phyloP scores from a whole-genome alignment of 2,113 vertebrate genomes.

The Rhynchopsitta pachyrhyncha region DNA sequence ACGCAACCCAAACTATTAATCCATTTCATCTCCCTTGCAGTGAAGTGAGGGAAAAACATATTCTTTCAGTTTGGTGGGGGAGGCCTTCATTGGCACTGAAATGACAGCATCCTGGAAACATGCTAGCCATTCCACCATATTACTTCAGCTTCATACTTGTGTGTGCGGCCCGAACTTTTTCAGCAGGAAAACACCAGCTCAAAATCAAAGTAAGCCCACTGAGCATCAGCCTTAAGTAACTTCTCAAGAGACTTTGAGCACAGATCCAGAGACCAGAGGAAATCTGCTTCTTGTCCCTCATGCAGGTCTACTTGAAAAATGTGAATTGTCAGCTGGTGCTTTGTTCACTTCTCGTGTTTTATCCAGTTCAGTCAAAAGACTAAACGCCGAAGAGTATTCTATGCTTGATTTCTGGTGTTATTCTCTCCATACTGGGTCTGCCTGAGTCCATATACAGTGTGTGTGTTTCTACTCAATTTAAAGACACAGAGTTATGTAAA shows the following conservation, averaged over 20 bases:
- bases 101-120: not conserved
- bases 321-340: not conserved
- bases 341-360: not conserved
- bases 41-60: not conserved
- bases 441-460: not conserved
- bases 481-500: not conserved
- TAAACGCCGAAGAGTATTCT: not conserved
- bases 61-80: not conserved
- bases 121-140: fast-evolving
- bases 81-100: not conserved
- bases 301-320: not conserved
- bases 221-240: not conserved
- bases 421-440: not conserved
- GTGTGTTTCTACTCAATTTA: not conserved
- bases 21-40: not conserved
- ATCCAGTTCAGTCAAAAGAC: not conserved
- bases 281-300: not conserved
- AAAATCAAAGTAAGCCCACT: not conserved
- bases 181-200: not conserved
- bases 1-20: not conserved
- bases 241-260: not conserved
- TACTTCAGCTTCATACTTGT: fast-evolving
- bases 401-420: not conserved
- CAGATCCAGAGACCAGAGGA: not conserved
- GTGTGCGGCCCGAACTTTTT: not conserved